Evolutionary conservation across 2,888 invertebrate species (phyloP), one percentile per base, ranked within the genome.

Genomic region (Hyposoter dolosus): DNA sequence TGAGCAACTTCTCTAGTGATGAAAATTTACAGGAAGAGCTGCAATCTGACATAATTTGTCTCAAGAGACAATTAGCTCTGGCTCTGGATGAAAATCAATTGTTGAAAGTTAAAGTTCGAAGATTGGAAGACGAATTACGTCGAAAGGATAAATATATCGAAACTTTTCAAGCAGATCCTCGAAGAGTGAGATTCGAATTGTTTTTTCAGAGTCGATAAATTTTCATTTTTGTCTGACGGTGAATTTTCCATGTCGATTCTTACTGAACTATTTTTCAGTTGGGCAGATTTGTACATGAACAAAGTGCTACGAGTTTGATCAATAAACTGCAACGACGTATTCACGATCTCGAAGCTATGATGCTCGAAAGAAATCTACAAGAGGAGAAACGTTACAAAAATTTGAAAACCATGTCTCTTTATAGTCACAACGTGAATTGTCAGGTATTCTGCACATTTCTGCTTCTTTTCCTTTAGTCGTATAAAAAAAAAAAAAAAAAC

Each of bases 31-130:
- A 90, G 90, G 90, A 91, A 83, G 92, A 91, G 79, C 88, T 93
- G 65, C 89, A 91, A 86, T 88, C 89, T 5, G 89, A 91, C 77
- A 88, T 92, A 69, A 88, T 89, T 78, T 89, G 91, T 77, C 74
- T 92, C 23, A 92, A 91, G 85, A 90, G 89, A 74, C 90, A 91
- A 82, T 83, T 92, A 71, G 85, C 88, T 10, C 82, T 87, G 60
- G 83, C 88, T 72, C 86, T 89, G 68, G 89, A 89, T 43, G 92
- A 92, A 65, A 92, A 92, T 89, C 90, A 91, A 74, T 78, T 91
- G 72, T 84, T 92, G 15, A 93, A 92, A 88, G 91, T 92, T 19
- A 91, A 91, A 89, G 88, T 91, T 84, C 90, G 92, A 10, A 90
- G 91, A 83, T 77, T 93, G 53, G 89, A 91, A 82, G 90, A 88